Evolutionary conservation across 2,113 vertebrate genomes (phyloP).

Genomic region (Lophotis ruficrista): DNA sequence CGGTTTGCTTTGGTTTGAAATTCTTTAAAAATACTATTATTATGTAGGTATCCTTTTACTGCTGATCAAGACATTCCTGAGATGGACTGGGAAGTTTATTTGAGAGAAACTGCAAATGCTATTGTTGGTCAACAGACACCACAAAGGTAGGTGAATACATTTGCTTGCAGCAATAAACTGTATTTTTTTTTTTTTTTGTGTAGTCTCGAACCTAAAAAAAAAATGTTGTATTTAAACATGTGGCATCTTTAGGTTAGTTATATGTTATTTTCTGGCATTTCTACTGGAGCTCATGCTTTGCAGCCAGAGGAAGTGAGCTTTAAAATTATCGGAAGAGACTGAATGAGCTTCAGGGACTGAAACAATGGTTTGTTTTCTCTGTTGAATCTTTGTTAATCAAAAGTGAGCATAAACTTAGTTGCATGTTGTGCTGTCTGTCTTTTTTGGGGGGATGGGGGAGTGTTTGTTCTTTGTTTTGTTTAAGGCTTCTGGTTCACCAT

Average conservation of each 20-base stretch:
- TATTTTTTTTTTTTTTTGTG: not conserved
- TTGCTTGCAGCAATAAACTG: not conserved
- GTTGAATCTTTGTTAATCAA: not conserved
- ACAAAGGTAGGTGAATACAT: conserved; percentile 80
- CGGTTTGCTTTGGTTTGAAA: not conserved
- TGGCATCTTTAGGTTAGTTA: not conserved
- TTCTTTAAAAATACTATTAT: not conserved
- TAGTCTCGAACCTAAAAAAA: not conserved
- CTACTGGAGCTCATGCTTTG: not conserved
- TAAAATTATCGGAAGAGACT: not conserved
- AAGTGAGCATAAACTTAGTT: not conserved
- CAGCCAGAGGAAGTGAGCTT: not conserved
- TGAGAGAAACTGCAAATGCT: conserved; percentile 93
- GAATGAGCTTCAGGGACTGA: not conserved
- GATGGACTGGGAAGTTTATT: conserved; percentile 96
- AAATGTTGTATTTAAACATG: not conserved
- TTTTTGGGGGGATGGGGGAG: not conserved
- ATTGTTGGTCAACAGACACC: conserved; percentile 94
- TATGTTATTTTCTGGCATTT: not conserved
- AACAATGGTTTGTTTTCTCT: not conserved
- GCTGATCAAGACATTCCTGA: conserved; percentile 92
- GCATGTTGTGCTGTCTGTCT: not conserved
- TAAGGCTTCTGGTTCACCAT: not conserved
- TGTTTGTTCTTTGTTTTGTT: not conserved
- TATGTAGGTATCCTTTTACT: conserved; percentile 89